Percentiles rank a stretch among this genome's conserved stretches.
Evolutionary conservation across 1,140 invertebrate genomes (phyloP).

Genomic region (Colletes gigas): DNA sequence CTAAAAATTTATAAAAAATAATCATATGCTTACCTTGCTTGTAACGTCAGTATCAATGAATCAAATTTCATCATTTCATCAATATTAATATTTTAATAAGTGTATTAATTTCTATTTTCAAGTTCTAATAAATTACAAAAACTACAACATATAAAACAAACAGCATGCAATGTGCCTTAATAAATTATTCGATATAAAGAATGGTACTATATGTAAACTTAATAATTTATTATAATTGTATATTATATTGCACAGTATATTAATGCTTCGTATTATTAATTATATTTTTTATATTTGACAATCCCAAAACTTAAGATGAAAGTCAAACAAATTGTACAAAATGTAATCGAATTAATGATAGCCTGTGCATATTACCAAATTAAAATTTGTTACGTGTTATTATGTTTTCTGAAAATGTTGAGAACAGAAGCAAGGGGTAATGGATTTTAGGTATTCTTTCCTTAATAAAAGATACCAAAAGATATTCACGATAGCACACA

Average conservation of each 20-base stretch:
- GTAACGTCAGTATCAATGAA: neutral
- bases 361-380: neutral
- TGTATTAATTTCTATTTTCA: neutral
- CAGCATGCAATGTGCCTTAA: neutral
- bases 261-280: neutral
- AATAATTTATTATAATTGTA: neutral
- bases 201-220: neutral
- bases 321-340: neutral
- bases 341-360: neutral
- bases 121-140: neutral
- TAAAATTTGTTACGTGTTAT: neutral
- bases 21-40: conserved; percentile 11
- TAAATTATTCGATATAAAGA: neutral
- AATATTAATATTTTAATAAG: neutral
- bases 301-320: neutral
- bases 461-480: neutral
- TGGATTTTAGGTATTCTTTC: neutral
- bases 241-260: neutral
- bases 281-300: neutral
- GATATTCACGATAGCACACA: neutral
- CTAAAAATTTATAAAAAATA: neutral
- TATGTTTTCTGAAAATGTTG: neutral
- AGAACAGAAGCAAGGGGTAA: neutral
- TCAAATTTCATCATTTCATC: neutral
- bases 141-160: neutral